A percentile compares a stretch with the other conserved stretches of the same genome.
phyloP scores from a whole-genome alignment of 64 coral and sea anemone genomes.

The Orbicella faveolata region DNA sequence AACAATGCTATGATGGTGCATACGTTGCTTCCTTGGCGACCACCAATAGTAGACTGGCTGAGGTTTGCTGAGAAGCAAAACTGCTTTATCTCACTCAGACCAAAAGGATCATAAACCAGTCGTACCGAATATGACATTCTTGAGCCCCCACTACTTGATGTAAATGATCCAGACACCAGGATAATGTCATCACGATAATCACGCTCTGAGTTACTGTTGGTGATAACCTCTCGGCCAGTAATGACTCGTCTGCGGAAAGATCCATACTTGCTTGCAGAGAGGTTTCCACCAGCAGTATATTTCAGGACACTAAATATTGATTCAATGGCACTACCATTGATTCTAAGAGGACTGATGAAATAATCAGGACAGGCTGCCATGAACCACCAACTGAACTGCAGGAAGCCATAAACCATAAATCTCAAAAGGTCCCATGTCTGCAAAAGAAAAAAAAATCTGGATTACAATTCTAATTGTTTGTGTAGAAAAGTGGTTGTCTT shows the following conservation, averaged over 20 bases:
- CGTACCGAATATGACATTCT: background rate
- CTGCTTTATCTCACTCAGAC: background rate
- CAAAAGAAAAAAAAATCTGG: background rate
- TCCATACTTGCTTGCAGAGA: constrained; percentile 50
- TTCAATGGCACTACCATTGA: constrained; percentile 57
- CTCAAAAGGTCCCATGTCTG: constrained; percentile 57
- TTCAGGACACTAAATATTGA: constrained; percentile 49
- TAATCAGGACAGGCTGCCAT: constrained; percentile 43
- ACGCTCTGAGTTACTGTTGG: constrained; percentile 22
- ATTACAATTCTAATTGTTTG: no score
- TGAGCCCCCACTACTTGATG: background rate
- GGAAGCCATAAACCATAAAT: constrained; percentile 59
- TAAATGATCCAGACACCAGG: constrained; percentile 13
- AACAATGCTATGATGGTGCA: background rate
- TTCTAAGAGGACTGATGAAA: constrained; percentile 44
- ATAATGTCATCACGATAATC: constrained; percentile 39
- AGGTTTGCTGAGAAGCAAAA: constrained; percentile 1
- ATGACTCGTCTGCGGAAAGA: constrained; percentile 38
- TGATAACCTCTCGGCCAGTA: constrained; percentile 31
- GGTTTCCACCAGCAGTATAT: constrained; percentile 43
- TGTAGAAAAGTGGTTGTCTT: no score
- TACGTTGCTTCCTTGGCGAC: background rate
- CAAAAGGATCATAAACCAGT: constrained; percentile 11
- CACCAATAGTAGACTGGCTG: constrained; percentile 5
- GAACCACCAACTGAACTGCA: constrained; percentile 24